Evolutionary conservation across 2,888 invertebrate genomes (phyloP).

Genomic region (Papilio elwesi): DNA sequence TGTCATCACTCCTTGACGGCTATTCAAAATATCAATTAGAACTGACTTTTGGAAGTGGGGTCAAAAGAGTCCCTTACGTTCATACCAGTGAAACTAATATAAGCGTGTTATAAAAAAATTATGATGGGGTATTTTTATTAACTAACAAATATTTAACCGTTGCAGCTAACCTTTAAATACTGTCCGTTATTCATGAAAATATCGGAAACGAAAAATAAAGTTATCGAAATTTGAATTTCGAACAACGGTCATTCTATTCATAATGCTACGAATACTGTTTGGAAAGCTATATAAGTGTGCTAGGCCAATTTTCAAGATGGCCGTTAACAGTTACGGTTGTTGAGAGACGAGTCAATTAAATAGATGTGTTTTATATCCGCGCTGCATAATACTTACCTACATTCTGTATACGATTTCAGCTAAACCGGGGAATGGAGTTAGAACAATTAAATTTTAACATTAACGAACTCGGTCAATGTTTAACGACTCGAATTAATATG

Average conservation of each 20-base stretch:
- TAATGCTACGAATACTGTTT: conserved; percentile 10
- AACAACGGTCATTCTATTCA: conserved; percentile 17
- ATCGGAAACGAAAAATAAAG: background rate
- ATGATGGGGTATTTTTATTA: background rate
- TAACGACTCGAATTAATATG: background rate
- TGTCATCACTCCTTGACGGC: too few relatives aligned
- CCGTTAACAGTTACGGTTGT: conserved; percentile 28
- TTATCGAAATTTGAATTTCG: conserved; percentile 5
- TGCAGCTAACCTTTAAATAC: background rate
- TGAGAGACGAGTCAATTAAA: conserved; percentile 32
- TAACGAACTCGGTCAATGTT: conserved; percentile 9
- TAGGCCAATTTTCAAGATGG: conserved; percentile 36
- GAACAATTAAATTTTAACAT: conserved; percentile 28
- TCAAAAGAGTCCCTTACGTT: too few relatives aligned
- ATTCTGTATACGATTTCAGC: conserved; percentile 21
- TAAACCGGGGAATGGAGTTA: background rate
- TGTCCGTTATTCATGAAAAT: background rate
- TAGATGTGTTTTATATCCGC: conserved; percentile 32
- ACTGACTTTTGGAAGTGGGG: too few relatives aligned
- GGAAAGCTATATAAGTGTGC: conserved; percentile 27
- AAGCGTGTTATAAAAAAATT: too few relatives aligned
- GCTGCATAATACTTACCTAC: conserved; percentile 38
- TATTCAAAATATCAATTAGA: too few relatives aligned
- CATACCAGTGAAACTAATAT: too few relatives aligned
- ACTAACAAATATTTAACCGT: background rate